Evolutionary conservation across 1,140 invertebrate species (phyloP), one percentile per base, ranked within the genome.

Genomic region (Lutraria rhynchaena): DNA sequence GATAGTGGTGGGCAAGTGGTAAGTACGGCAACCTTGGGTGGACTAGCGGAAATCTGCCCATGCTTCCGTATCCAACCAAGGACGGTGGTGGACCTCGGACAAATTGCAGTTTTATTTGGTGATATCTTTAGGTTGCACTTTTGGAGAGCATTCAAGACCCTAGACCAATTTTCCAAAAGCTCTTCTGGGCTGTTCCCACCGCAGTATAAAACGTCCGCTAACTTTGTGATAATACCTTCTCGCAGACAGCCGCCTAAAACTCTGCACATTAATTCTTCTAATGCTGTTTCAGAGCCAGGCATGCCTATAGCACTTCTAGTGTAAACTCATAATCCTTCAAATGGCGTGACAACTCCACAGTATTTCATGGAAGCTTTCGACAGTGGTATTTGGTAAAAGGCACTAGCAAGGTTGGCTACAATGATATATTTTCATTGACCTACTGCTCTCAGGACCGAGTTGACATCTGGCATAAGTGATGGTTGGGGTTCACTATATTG

Each of bases 401-500:
- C n/a, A n/a, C n/a, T n/a, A n/a, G n/a, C n/a, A n/a, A n/a, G n/a
- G n/a, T n/a, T n/a, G n/a, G n/a, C n/a, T n/a, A n/a, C n/a, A n/a
- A n/a, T n/a, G n/a, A n/a, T n/a, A n/a, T n/a, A n/a, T n/a, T n/a
- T n/a, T n/a, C n/a, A n/a, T n/a, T n/a, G n/a, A n/a, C n/a, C n/a
- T n/a, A n/a, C n/a, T n/a, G n/a, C n/a, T n/a, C n/a, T n/a, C 24
- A 86, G 53, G n/a, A 65, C 83, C 4, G 85, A 86, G 51, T 84
- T 71, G 7, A 84, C 57, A 63, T 82, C 78, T 53, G 74, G 67
- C 81, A 83, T 84, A 19, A 85, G 57, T 17, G 61, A 80, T n/a
- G 78, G 75, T 61, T 83, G 81, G 11, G 78, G 82, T 70, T 85
- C 81, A 58, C 70, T 85, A n/a, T 87, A 84, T 24, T 71, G 67